phyloP scores from a whole-genome alignment of 2,888 invertebrate genomes.

The Drosophila tanythrix region DNA sequence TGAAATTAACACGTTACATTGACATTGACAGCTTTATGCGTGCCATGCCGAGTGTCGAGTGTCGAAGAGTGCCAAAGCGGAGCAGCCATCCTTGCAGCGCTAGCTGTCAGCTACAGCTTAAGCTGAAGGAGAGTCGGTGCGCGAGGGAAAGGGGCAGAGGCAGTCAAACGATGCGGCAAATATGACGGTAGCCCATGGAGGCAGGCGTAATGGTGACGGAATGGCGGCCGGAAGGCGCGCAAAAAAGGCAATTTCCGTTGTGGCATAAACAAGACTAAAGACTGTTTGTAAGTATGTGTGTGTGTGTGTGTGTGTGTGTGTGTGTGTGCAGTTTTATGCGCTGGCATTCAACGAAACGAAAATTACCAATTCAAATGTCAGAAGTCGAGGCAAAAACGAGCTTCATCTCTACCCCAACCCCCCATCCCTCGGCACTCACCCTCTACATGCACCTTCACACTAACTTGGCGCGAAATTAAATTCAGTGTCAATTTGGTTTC shows the following conservation, averaged over 20 bases:
- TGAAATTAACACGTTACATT: constrained; percentile 81
- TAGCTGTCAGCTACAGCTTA: constrained; percentile 71
- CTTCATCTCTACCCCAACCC: neutral
- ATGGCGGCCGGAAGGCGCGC: constrained; percentile 67
- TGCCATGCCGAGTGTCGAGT: constrained; percentile 77
- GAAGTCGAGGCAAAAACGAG: constrained; percentile 50
- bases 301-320: constrained; percentile 4
- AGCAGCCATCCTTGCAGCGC: constrained; percentile 27
- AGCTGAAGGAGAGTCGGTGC: constrained; percentile 30
- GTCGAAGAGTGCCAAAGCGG: constrained; percentile 29
- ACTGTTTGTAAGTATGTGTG: constrained; percentile 9
- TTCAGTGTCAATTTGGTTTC: constrained; percentile 77
- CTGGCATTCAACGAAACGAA: constrained; percentile 63
- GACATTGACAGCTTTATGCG: constrained; percentile 82
- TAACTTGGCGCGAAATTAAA: constrained; percentile 67
- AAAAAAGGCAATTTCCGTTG: constrained; percentile 79
- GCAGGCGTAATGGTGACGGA: constrained; percentile 18
- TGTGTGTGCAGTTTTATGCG: constrained; percentile 61
- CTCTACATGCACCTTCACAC: neutral
- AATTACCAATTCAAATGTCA: constrained; percentile 81
- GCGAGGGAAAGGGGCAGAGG: neutral
- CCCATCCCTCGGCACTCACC: neutral
- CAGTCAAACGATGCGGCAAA: constrained; percentile 67
- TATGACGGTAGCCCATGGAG: constrained; percentile 48
- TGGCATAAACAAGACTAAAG: constrained; percentile 59